Conservation (phyloP, 2,888 invertebrate genomes). For the Cheiracanthium punctorium region DNA sequence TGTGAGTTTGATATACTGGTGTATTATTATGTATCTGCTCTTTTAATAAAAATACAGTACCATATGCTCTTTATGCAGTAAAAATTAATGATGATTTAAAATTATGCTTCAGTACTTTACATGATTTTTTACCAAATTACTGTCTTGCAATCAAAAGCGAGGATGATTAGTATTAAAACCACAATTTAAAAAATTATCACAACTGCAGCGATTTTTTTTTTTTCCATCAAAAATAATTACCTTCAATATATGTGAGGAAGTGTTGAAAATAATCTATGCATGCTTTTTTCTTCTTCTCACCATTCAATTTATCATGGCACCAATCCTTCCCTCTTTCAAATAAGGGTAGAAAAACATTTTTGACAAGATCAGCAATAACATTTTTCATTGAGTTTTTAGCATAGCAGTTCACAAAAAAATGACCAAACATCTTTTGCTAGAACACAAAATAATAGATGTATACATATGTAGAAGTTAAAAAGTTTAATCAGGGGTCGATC, state of each 20-base stretch:
- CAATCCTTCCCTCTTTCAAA: slow-evolving; percentile 45
- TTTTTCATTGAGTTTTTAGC: slow-evolving; percentile 28
- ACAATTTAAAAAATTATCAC: neutral
- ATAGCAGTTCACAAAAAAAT: slow-evolving; percentile 28
- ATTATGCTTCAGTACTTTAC: neutral
- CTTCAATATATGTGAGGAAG: slow-evolving; percentile 41
- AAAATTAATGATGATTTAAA: too few species aligned
- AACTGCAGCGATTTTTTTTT: neutral
- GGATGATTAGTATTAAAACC: too few species aligned
- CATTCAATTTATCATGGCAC: slow-evolving; percentile 29
- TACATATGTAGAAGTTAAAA: neutral
- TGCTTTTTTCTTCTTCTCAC: slow-evolving; percentile 28
- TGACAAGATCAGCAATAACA: slow-evolving; percentile 4
- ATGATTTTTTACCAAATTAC: neutral
- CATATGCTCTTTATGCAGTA: too few species aligned
- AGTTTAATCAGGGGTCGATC: neutral
- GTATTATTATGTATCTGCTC: too few species aligned
- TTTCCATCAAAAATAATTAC: neutral
- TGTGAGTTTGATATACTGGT: too few species aligned
- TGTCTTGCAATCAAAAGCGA: too few species aligned
- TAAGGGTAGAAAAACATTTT: slow-evolving; percentile 31
- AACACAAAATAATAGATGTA: neutral
- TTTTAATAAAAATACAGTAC: too few species aligned
- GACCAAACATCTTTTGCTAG: slow-evolving; percentile 18
- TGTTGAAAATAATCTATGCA: slow-evolving; percentile 27